These are phyloP conservation scores for Azemiops feae DNA, from an alignment of 2,113 vertebrate genomes.

Conservation along the genomic window DNA sequence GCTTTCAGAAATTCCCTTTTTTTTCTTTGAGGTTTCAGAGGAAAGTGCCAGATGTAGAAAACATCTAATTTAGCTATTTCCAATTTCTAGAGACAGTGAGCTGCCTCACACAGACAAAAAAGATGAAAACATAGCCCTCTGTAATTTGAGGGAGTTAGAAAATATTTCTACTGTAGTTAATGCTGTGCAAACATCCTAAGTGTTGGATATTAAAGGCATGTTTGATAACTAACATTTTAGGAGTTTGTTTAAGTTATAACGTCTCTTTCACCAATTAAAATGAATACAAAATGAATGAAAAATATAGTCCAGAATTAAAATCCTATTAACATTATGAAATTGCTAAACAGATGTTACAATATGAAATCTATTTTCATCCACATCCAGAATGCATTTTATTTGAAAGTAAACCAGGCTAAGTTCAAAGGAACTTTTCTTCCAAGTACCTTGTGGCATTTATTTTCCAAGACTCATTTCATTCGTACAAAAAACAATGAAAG, in stretches of 20 bases:
- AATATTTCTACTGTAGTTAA: not conserved
- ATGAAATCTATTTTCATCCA: not conserved
- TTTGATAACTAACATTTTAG: slow-evolving; percentile 36
- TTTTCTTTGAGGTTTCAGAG: slow-evolving; percentile 38
- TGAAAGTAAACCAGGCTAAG: not conserved
- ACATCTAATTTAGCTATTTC: slow-evolving; percentile 4
- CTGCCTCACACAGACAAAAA: slow-evolving; percentile 1
- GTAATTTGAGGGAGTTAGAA: slow-evolving; percentile 51
- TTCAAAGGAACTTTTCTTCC: slow-evolving; percentile 2
- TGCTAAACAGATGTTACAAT: not conserved
- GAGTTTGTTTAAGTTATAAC: not conserved
- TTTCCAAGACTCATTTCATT: not conserved
- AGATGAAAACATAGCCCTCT: not conserved
- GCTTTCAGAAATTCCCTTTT: slow-evolving; percentile 35
- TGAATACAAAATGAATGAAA: slow-evolving; percentile 7
- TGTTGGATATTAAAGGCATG: slow-evolving; percentile 3
- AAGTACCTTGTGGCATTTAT: not conserved
- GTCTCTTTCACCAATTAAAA: not conserved
- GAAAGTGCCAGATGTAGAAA: slow-evolving; percentile 8
- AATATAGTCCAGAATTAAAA: not conserved
- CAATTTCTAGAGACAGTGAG: not conserved
- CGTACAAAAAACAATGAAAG: not conserved
- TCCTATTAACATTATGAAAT: not conserved
- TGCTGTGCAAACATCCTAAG: not conserved
- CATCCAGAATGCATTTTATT: not conserved